Evolutionary conservation across 2,797 vertebrate species (phyloP).

Genomic region (Poecilia picta): DNA sequence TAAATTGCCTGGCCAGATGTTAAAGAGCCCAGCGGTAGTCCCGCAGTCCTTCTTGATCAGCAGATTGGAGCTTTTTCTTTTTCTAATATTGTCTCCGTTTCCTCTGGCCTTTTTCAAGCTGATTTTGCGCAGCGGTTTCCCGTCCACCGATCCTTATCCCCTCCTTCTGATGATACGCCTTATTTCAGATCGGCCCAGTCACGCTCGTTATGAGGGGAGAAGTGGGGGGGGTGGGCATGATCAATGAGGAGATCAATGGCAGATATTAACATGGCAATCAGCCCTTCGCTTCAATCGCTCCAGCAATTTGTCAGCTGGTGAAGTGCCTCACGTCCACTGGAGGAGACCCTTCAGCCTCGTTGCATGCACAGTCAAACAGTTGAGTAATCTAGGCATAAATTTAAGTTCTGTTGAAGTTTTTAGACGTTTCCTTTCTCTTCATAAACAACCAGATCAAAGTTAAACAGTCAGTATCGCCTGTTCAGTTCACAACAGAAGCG

Average conservation of each 20-base stretch:
- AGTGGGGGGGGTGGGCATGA: constrained; percentile 22
- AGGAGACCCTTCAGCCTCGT: not conserved
- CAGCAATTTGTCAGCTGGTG: constrained; percentile 51
- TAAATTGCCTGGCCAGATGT: constrained; percentile 83
- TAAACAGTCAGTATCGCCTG: too few relatives aligned
- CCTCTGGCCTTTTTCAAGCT: constrained; percentile 62
- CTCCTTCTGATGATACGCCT: constrained; percentile 59
- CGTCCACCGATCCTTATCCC: constrained; percentile 57
- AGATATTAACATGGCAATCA: constrained; percentile 71
- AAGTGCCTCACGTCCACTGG: constrained; percentile 22
- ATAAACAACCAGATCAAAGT: not conserved
- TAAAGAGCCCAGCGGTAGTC: constrained; percentile 76
- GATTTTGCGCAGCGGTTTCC: constrained; percentile 65
- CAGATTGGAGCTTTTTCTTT: constrained; percentile 66
- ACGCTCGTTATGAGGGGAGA: constrained; percentile 51
- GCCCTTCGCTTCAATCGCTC: constrained; percentile 47
- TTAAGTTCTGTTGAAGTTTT: not conserved
- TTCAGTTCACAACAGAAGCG: too few relatives aligned
- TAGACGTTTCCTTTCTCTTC: not conserved
- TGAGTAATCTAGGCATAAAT: not conserved
- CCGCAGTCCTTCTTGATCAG: constrained; percentile 74
- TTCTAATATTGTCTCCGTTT: constrained; percentile 75
- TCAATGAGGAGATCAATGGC: constrained; percentile 68
- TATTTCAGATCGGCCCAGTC: constrained; percentile 67
- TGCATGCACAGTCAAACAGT: not conserved